Evolutionary conservation across 2,797 vertebrate genomes (phyloP).

Genomic region (Liasis olivaceus): DNA sequence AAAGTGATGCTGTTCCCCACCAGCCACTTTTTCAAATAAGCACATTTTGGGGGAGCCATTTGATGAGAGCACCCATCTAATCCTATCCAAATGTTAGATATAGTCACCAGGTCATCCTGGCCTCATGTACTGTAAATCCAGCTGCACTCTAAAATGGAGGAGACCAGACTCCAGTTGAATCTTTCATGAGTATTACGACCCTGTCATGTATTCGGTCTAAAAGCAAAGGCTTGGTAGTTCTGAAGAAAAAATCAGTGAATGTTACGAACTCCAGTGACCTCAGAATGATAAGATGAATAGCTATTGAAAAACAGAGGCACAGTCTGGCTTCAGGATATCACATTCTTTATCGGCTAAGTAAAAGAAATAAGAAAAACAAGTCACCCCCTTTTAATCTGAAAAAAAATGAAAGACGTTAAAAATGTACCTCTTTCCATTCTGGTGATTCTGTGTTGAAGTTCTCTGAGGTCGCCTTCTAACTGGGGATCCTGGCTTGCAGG

Average conservation of each 20-base stretch:
- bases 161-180: too few species aligned
- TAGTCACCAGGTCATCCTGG: too few species aligned
- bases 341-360: background rate
- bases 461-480: rapidly evolving
- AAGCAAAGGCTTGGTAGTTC: background rate
- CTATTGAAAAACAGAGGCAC: background rate
- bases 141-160: too few species aligned
- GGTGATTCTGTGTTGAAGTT: conserved; percentile 34
- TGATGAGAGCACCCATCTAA: too few species aligned
- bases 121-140: too few species aligned
- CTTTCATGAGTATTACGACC: background rate
- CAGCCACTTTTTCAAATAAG: too few species aligned
- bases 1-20: too few species aligned
- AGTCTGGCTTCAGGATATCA: background rate
- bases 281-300: background rate
- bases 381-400: too few species aligned
- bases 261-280: background rate
- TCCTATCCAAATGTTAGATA: too few species aligned
- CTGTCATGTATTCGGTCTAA: background rate
- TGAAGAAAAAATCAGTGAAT: background rate
- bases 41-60: too few species aligned
- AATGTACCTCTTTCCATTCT: conserved; percentile 64
- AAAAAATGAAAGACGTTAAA: too few species aligned
- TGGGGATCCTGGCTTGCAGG: background rate
- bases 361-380: background rate